A percentile compares a stretch with the other conserved stretches of the same genome.
These are phyloP conservation scores for Cephus sareptanus DNA, from an alignment of 2,888 invertebrate species.

Conservation along the genomic window DNA sequence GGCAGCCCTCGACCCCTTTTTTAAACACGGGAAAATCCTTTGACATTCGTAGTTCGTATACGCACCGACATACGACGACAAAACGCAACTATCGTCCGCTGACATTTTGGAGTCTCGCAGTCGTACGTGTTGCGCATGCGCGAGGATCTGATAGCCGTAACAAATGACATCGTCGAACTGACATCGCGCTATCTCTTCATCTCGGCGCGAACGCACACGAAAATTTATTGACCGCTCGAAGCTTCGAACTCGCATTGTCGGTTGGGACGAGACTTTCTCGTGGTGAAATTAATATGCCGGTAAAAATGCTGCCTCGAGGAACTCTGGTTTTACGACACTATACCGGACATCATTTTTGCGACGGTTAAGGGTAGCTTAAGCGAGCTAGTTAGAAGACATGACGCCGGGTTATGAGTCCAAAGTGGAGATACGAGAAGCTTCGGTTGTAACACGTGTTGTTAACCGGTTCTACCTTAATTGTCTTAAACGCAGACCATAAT, in stretches of 20 bases:
- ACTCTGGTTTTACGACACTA: conserved; percentile 2
- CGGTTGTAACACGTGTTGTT: conserved; percentile 54
- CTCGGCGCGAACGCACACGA: conserved; percentile 34
- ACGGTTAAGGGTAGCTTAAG: conserved; percentile 45
- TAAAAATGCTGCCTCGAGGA: conserved; percentile 23
- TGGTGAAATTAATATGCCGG: conserved; percentile 19
- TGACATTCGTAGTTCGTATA: conserved; percentile 15
- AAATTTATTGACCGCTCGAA: conserved; percentile 37
- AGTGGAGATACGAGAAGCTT: conserved; percentile 45
- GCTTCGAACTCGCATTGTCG: conserved; percentile 18
- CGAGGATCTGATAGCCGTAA: conserved; percentile 55
- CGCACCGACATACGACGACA: conserved; percentile 6
- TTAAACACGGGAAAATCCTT: conserved; percentile 14
- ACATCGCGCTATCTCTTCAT: conserved; percentile 51
- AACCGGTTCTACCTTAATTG: conserved; percentile 58
- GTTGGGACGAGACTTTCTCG: conserved; percentile 35
- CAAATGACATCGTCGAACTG: conserved; percentile 59
- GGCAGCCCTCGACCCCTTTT: not conserved
- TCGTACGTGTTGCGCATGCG: conserved; percentile 44
- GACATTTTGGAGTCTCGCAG: conserved; percentile 19
- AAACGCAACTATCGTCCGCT: conserved; percentile 22
- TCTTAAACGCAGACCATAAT: conserved; percentile 52
- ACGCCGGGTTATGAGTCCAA: conserved; percentile 49
- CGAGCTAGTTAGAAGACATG: conserved; percentile 49
- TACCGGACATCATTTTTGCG: conserved; percentile 35